These are phyloP conservation scores for Apodemia hepburni DNA, from an alignment of 2,888 invertebrate species.

Conservation along the genomic window DNA sequence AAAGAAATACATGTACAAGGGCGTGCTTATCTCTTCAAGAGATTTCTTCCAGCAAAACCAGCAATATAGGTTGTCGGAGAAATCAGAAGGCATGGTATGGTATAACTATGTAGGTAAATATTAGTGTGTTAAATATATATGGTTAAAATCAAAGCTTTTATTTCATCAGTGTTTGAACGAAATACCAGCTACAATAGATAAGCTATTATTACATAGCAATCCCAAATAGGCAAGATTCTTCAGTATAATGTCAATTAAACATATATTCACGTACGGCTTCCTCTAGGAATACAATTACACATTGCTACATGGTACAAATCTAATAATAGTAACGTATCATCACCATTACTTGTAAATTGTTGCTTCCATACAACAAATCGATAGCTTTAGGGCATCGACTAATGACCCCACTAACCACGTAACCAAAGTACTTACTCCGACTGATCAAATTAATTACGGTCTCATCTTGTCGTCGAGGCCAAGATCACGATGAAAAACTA, in stretches of 20 bases:
- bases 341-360: constrained; percentile 12
- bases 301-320: constrained; percentile 4
- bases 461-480: constrained; percentile 57
- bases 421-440: constrained; percentile 51
- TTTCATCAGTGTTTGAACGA: no score
- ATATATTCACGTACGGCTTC: neutral
- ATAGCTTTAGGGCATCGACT: constrained; percentile 29
- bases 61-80: no score
- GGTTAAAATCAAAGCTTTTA: no score
- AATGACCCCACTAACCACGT: constrained; percentile 46
- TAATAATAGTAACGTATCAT: constrained; percentile 15
- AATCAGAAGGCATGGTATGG: no score
- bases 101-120: no score
- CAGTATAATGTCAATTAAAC: constrained; percentile 3
- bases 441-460: constrained; percentile 77
- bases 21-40: no score
- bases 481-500: constrained; percentile 54
- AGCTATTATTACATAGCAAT: neutral
- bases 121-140: no score
- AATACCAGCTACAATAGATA: no score
- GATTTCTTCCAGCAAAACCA: no score
- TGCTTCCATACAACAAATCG: constrained; percentile 22
- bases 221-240: neutral
- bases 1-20: no score
- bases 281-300: constrained; percentile 1